These are phyloP conservation scores for rabbit (Oryctolagus cuniculus) DNA, from an alignment of 2,113 vertebrate genomes.

Conservation along the genomic window mOryCun1.1 NC_091441.1:76859001-76859500, in stretches of 20 bases:
- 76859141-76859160: neutral
- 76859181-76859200: neutral
- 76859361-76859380: neutral
- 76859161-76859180: neutral
- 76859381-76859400: neutral
- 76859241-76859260: neutral
- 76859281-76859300: neutral
- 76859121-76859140: constrained; percentile 10
- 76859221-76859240: neutral
- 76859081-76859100: neutral
- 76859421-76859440: neutral
- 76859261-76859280: neutral
- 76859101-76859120: neutral
- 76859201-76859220: neutral
- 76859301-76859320: neutral
- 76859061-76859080: constrained; percentile 31
- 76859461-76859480: no score
- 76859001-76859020: neutral
- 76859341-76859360: neutral
- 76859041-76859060: neutral
- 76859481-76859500: no score
- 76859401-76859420: neutral
- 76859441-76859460: no score
- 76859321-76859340: neutral
- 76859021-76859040: neutral